These are phyloP conservation scores for Tenodera sinensis DNA, from an alignment of 2,888 invertebrate species.

Conservation along the genomic window DNA sequence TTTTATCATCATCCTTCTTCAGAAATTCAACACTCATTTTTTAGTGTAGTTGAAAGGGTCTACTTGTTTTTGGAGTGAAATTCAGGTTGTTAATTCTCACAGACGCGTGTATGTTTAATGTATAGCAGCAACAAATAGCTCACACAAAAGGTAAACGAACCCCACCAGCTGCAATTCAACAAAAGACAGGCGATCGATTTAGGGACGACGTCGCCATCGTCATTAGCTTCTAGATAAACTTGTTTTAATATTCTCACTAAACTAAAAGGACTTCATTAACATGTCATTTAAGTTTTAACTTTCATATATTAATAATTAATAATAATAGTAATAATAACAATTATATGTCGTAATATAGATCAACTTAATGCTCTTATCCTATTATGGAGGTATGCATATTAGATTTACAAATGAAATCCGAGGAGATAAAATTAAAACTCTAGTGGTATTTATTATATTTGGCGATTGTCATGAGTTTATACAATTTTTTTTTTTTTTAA, in stretches of 20 bases:
- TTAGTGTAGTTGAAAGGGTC: not conserved
- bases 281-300: no score
- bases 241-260: not conserved
- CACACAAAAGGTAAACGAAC: not conserved
- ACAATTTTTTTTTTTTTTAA: no score
- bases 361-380: no score
- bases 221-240: not conserved
- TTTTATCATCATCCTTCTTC: not conserved
- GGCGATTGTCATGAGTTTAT: no score
- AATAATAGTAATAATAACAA: no score
- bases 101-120: not conserved
- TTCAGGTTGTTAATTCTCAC: not conserved
- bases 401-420: no score
- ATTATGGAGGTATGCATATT: no score
- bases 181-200: not conserved
- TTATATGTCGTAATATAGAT: no score
- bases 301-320: no score
- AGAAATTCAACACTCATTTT: not conserved
- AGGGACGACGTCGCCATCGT: not conserved
- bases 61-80: not conserved
- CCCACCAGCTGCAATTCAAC: not conserved
- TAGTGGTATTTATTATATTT: no score
- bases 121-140: not conserved
- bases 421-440: no score
- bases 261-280: no score